Evolutionary conservation across 2,888 invertebrate species (phyloP), one percentile per base, ranked within the genome.

Genomic region (Matsumyia berberina): DNA sequence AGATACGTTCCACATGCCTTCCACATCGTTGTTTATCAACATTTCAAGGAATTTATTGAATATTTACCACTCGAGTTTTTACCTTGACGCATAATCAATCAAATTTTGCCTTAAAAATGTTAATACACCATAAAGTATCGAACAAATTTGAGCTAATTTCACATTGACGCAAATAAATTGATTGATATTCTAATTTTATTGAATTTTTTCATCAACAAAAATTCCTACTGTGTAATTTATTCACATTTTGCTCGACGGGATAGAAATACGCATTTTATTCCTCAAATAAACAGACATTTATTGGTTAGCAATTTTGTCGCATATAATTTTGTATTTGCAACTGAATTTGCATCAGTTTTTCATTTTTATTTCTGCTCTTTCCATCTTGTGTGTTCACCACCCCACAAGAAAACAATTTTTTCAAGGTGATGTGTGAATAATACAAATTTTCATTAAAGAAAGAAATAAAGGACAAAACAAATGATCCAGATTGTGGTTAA

Each of bases 1-100:
- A n/a, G 44, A 67, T 73, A 62, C 62, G 42, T 67, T 83, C 78
- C 83, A 83, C 83, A 73, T 72, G 51, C 8, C 0, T n/a, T 82
- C 82, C 82, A 82, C 82, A 64, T 8, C 7, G 42, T 62, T 67
- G 53, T 67, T 57, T 62, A 37, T 55, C 53, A 57, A 62, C 60
- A 73, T 29, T 37, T 31, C 1, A 11, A 8, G 0, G 29, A 15
- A 11, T 15, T 39, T 39, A 8, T 11, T 15, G 2, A n/a, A 33
- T 31, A 60, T 60, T 67, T 9, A 42, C 8, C 15, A 46, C 31
- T 2, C 15, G 19, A 17, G 44, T n/a, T 29, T 9, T n/a, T 11
- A 17, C 64, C 12, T 29, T 72, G 51, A 24, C 9, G 66, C 8
- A 53, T 49, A 9, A 11, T 60, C 1, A 9, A 15, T 46, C 17